Evolutionary conservation across 2,888 invertebrate species (phyloP).

Genomic region (Cryptocephalus moraei): DNA sequence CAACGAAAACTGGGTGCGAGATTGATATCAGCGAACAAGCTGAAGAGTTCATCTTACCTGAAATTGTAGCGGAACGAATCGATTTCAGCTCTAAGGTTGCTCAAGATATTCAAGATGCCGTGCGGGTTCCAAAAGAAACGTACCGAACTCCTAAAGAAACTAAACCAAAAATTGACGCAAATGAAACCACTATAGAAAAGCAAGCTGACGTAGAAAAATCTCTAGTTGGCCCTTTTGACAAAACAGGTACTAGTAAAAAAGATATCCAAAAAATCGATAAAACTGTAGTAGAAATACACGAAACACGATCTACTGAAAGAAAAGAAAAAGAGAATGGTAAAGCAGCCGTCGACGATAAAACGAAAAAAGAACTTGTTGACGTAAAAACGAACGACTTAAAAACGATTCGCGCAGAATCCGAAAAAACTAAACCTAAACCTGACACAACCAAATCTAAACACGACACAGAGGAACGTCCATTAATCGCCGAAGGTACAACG

Average conservation of each 20-base stretch:
- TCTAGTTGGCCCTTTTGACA: not conserved
- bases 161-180: constrained; percentile 5
- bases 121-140: constrained; percentile 3
- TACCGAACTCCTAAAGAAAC: not conserved
- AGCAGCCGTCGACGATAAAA: too few species aligned
- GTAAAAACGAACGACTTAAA: too few species aligned
- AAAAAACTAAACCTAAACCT: not conserved
- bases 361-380: too few species aligned
- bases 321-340: too few species aligned
- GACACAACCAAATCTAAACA: too few species aligned
- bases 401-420: constrained; percentile 33
- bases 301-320: too few species aligned
- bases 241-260: constrained; percentile 1
- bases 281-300: constrained; percentile 31
- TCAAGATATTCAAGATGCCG: constrained; percentile 2
- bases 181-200: constrained; percentile 8
- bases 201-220: constrained; percentile 2
- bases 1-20: too few species aligned
- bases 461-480: constrained; percentile 32
- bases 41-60: constrained; percentile 23
- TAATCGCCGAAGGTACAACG: constrained; percentile 29
- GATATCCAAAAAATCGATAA: constrained; percentile 33
- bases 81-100: not conserved
- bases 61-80: not conserved
- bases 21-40: constrained; percentile 29